phyloP scores from a whole-genome alignment of 2,888 invertebrate species.

The Brachyptera putata region DNA sequence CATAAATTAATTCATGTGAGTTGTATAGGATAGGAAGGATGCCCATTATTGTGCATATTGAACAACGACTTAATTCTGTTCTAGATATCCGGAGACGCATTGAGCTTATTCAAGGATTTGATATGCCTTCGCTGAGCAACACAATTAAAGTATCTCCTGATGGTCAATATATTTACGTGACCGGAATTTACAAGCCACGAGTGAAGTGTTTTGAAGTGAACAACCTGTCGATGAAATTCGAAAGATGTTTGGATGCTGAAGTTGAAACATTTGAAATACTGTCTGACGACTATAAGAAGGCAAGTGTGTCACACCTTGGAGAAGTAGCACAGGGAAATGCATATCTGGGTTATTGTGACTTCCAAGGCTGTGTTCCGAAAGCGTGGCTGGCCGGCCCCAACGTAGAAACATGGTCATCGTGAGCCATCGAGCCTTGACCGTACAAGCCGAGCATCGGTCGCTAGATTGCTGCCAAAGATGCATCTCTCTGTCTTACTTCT shows the following conservation, averaged over 20 bases:
- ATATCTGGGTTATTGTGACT: slow-evolving; percentile 4
- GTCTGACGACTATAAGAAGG: slow-evolving; percentile 95
- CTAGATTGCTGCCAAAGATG: not conserved
- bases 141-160: slow-evolving; percentile 81
- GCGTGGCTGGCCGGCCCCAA: too few relatives aligned
- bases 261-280: slow-evolving; percentile 89
- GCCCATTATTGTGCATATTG: too few relatives aligned
- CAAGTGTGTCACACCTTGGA: slow-evolving; percentile 42
- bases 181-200: slow-evolving; percentile 95
- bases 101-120: slow-evolving; percentile 97
- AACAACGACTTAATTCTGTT: too few relatives aligned
- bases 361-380: slow-evolving; percentile 6
- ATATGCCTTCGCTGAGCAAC: slow-evolving; percentile 94
- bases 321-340: slow-evolving; percentile 14
- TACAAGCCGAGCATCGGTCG: too few relatives aligned
- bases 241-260: slow-evolving; percentile 95
- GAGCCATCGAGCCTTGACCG: too few relatives aligned
- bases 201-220: slow-evolving; percentile 94
- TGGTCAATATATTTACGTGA: slow-evolving; percentile 85
- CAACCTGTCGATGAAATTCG: slow-evolving; percentile 95
- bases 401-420: too few relatives aligned
- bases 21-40: too few relatives aligned
- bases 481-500: not conserved
- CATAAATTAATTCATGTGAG: too few relatives aligned
- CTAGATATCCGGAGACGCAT: slow-evolving; percentile 84